phyloP scores from a whole-genome alignment of 1,140 invertebrate genomes.

The Cryptotermes secundus region DNA sequence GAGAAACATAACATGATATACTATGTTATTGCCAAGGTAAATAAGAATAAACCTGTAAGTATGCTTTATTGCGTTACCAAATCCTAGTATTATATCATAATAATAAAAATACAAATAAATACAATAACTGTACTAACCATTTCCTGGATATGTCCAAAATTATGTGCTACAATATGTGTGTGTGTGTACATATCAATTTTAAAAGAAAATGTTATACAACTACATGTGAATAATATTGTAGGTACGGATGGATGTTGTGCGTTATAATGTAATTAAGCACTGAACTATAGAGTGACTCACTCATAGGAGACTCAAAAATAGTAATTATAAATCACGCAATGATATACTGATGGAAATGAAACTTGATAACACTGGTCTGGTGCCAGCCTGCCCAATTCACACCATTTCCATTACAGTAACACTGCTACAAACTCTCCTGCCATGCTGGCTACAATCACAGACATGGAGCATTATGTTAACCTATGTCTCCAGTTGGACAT shows the following conservation, averaged over 20 bases:
- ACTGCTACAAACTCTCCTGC: no score
- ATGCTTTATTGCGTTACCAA: conserved; percentile 24
- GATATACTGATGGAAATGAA: no score
- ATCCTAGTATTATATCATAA: conserved; percentile 23
- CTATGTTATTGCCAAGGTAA: conserved; percentile 11
- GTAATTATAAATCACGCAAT: no score
- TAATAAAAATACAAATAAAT: conserved; percentile 20
- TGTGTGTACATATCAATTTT: conserved; percentile 29
- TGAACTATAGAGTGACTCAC: neutral
- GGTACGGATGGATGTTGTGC: conserved; percentile 24
- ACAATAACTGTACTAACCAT: conserved; percentile 21
- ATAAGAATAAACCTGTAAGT: conserved; percentile 12
- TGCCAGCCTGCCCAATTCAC: no score
- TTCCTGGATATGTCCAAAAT: conserved; percentile 9
- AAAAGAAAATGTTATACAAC: conserved; percentile 10
- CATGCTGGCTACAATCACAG: no score
- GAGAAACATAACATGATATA: conserved; percentile 14
- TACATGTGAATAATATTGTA: conserved; percentile 30
- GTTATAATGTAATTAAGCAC: conserved; percentile 17
- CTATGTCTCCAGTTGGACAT: no score
- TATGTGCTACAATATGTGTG: neutral
- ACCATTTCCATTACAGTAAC: no score
- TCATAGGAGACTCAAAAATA: no score
- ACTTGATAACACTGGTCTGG: no score
- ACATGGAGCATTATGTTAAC: no score